Percentiles rank a stretch among this genome's conserved stretches.
phyloP scores from a whole-genome alignment of 2,888 invertebrate genomes.

The Imbricaverruca yamaguchii region DNA sequence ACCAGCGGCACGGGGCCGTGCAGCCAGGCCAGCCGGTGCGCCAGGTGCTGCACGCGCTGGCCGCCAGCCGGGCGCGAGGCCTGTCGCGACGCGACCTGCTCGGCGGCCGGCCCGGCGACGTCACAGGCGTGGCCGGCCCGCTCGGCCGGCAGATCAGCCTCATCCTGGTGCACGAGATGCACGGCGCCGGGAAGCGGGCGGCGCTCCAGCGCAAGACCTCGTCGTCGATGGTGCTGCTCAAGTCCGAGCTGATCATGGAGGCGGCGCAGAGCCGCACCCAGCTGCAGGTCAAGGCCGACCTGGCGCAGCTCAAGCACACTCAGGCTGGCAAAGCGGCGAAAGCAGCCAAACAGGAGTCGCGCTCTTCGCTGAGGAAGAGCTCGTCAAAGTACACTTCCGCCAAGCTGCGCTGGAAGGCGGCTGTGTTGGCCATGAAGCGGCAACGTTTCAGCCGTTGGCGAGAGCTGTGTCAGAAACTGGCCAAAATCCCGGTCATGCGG shows the following conservation, averaged over 20 bases:
- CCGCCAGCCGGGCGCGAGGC: background rate
- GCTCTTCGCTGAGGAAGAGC: background rate
- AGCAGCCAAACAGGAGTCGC: background rate
- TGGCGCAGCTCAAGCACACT: background rate
- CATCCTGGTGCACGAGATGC: background rate
- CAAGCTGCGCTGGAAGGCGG: slow-evolving; percentile 16
- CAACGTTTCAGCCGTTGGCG: slow-evolving; percentile 6
- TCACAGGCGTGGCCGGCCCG: slow-evolving; percentile 11
- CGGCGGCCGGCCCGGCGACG: slow-evolving; percentile 2
- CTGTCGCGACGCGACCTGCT: slow-evolving; percentile 4
- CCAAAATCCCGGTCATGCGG: background rate
- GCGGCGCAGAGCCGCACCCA: background rate
- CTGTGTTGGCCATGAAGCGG: slow-evolving; percentile 3
- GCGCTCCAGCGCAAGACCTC: background rate
- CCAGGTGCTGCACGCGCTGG: slow-evolving; percentile 2
- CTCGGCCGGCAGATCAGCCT: background rate
- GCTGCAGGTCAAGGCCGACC: background rate
- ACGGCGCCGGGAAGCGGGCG: background rate
- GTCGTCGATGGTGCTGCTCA: slow-evolving; percentile 1
- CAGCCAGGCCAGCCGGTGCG: background rate
- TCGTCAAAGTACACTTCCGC: background rate
- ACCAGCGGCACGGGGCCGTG: background rate
- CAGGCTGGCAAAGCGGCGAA: background rate
- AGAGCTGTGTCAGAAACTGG: background rate
- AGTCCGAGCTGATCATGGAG: background rate